Percentiles rank a stretch among this genome's conserved stretches.
phyloP scores from a whole-genome alignment of 2,113 vertebrate genomes.

The Entosphenus tridentatus region DNA sequence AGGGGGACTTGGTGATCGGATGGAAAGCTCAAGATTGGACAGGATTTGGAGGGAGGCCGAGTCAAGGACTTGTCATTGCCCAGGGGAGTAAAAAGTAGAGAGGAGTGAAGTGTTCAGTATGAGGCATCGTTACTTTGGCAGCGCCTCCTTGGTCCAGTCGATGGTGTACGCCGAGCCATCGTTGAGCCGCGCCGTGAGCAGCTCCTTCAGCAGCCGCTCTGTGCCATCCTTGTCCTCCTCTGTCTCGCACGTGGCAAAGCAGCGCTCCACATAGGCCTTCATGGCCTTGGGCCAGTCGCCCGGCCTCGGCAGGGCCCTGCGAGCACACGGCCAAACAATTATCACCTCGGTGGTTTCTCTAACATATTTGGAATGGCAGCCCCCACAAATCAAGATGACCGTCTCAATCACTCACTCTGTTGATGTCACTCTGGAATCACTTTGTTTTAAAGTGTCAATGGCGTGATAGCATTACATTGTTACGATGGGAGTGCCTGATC shows the following conservation, averaged over 20 bases:
- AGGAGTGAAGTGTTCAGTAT: no score
- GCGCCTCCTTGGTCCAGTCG: constrained; percentile 54
- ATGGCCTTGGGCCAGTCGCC: constrained; percentile 73
- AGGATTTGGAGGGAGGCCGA: no score
- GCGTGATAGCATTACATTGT: no score
- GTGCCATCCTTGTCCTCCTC: constrained; percentile 73
- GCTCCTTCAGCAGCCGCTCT: constrained; percentile 59
- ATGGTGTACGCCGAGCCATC: constrained; percentile 75
- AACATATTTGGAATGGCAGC: background rate
- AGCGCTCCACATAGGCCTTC: constrained; percentile 77
- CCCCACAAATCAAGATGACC: no score
- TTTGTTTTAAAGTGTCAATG: no score
- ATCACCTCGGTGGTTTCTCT: background rate
- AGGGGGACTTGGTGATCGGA: no score
- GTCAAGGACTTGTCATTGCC: no score
- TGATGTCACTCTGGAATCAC: no score
- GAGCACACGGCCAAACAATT: background rate
- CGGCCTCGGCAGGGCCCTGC: constrained; percentile 23
- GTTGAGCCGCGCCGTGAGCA: constrained; percentile 52
- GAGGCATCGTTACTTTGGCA: constrained; percentile 28
- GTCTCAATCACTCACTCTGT: no score
- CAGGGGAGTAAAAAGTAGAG: no score
- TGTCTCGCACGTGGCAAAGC: constrained; percentile 60
- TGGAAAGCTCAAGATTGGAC: no score
- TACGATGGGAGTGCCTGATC: no score